phyloP scores from a whole-genome alignment of 1,140 invertebrate species.

The Aphaenogaster floridana region DNA sequence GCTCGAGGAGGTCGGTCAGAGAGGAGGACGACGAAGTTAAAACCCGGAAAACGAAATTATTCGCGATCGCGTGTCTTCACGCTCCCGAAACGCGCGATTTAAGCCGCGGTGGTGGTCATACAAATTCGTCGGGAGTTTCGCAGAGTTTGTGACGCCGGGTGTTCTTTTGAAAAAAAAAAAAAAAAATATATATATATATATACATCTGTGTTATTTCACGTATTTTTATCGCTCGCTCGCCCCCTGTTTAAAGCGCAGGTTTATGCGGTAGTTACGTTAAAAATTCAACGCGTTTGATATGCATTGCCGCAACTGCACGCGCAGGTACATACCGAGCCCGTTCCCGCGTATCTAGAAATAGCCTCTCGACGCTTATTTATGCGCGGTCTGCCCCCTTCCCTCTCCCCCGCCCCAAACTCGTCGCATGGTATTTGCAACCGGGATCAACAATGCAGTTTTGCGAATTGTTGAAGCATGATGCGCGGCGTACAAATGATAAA shows the following conservation, averaged over 20 bases:
- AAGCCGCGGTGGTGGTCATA: neutral
- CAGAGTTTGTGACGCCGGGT: neutral
- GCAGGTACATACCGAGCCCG: slow-evolving; percentile 1
- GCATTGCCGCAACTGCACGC: slow-evolving; percentile 41
- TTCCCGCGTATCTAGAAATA: slow-evolving; percentile 52
- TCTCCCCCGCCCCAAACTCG: neutral
- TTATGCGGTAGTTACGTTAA: slow-evolving; percentile 8
- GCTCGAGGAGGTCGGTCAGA: slow-evolving; percentile 24
- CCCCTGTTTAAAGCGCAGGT: neutral
- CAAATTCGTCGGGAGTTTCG: neutral
- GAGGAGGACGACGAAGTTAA: slow-evolving; percentile 28
- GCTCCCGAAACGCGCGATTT: too few species aligned
- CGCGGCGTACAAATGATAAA: slow-evolving; percentile 69
- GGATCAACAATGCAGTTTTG: slow-evolving; percentile 44
- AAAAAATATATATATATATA: neutral
- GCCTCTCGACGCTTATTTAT: slow-evolving; percentile 56
- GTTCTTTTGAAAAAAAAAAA: neutral
- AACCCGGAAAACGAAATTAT: slow-evolving; percentile 31
- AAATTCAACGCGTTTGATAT: slow-evolving; percentile 57
- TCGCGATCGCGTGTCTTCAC: neutral
- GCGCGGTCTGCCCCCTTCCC: neutral
- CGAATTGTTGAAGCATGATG: slow-evolving; percentile 54
- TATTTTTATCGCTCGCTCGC: neutral
- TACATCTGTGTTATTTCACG: neutral
- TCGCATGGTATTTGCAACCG: slow-evolving; percentile 17